Evolutionary conservation across 2,113 vertebrate genomes (phyloP).

Genomic region (Cyanistes caeruleus): DNA sequence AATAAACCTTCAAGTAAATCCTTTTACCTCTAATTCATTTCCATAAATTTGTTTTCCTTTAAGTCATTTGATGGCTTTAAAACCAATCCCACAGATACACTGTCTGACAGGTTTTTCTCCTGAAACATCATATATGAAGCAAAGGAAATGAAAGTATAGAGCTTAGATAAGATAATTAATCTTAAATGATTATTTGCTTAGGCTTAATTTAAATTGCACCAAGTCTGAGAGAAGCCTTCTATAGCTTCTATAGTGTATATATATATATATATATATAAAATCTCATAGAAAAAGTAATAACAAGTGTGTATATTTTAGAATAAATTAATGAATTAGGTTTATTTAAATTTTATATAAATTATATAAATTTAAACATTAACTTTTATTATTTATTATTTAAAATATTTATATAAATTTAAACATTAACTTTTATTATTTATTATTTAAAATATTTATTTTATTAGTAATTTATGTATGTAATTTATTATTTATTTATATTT

Average conservation of each 20-base stretch:
- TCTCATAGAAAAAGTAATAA: neutral
- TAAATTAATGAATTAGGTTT: neutral
- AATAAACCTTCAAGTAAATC: slow-evolving; percentile 61
- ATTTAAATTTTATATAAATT: too few relatives aligned
- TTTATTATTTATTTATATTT: too few relatives aligned
- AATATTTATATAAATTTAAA: too few relatives aligned
- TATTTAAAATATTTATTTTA: too few relatives aligned
- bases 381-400: too few relatives aligned
- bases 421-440: too few relatives aligned
- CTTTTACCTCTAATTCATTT: slow-evolving; percentile 44
- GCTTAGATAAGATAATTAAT: neutral
- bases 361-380: too few relatives aligned
- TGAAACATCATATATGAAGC: neutral
- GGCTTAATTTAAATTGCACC: neutral
- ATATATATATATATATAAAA: neutral
- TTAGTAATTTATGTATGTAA: too few relatives aligned
- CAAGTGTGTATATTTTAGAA: neutral
- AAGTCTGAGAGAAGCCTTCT: neutral
- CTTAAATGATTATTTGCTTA: neutral
- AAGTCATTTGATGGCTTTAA: neutral
- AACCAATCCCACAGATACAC: neutral
- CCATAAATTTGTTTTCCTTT: slow-evolving; percentile 35
- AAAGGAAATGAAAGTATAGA: neutral
- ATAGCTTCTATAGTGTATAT: neutral
- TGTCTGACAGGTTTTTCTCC: neutral